Conservation (phyloP, 2,888 invertebrate species). For the Diploptera punctata region DNA sequence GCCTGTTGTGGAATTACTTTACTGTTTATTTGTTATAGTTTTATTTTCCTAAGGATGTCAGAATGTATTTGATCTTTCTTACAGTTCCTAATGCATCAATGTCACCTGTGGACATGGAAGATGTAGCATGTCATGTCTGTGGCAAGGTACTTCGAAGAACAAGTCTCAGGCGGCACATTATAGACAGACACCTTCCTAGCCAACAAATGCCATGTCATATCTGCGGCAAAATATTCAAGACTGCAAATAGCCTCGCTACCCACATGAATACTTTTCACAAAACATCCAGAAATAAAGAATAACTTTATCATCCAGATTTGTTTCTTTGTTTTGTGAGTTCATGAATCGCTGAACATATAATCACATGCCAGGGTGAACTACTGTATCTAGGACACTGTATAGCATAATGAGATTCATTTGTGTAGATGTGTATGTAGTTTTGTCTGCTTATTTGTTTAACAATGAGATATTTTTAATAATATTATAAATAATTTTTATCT, state of each 20-base stretch:
- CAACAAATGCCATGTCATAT: constrained; percentile 34
- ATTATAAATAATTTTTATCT: too few species aligned
- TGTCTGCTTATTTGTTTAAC: too few species aligned
- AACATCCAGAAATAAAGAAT: not conserved
- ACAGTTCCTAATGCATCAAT: too few species aligned
- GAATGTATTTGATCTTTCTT: not conserved
- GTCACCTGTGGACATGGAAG: not conserved
- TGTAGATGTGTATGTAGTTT: too few species aligned
- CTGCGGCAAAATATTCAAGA: constrained; percentile 37
- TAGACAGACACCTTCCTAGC: constrained; percentile 41
- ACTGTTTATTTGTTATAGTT: too few species aligned
- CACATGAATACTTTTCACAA: constrained; percentile 37
- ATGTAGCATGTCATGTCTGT: constrained; percentile 38
- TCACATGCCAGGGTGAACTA: not conserved
- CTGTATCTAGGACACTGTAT: too few species aligned
- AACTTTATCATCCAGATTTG: too few species aligned
- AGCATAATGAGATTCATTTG: too few species aligned
- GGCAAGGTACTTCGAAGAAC: constrained; percentile 41
- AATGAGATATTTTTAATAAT: too few species aligned
- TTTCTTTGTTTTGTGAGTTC: not conserved
- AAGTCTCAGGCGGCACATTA: constrained; percentile 43
- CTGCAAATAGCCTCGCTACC: constrained; percentile 35
- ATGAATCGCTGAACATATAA: too few species aligned
- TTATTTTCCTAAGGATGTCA: too few species aligned
- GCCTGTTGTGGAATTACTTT: too few species aligned